Evolutionary conservation across 2,113 vertebrate genomes (phyloP).

Genomic region (Tenebrosternarchus preto): DNA sequence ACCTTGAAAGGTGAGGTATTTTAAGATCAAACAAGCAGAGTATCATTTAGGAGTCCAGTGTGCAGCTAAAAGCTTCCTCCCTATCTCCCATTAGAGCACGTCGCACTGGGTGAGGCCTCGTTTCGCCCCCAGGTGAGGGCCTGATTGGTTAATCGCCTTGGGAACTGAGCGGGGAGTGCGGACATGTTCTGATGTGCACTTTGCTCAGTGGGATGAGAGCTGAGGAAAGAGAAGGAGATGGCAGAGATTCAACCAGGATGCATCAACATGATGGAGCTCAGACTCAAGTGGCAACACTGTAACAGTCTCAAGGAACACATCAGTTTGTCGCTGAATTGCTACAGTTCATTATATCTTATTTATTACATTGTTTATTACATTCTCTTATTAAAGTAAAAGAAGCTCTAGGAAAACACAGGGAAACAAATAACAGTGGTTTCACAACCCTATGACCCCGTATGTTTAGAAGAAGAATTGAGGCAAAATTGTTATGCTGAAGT

Average conservation of each 20-base stretch:
- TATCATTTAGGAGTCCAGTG: constrained; percentile 26
- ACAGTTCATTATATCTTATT: too few species aligned
- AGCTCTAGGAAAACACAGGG: not conserved
- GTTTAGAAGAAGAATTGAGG: too few species aligned
- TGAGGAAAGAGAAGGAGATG: not conserved
- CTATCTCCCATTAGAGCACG: constrained; percentile 20
- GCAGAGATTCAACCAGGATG: too few species aligned
- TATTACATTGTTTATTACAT: too few species aligned
- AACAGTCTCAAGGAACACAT: not conserved
- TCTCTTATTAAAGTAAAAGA: too few species aligned
- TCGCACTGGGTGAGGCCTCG: constrained; percentile 23
- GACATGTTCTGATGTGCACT: constrained; percentile 24
- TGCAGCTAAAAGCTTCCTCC: constrained; percentile 42
- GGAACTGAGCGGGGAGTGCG: constrained; percentile 46
- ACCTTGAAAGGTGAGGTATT: constrained; percentile 48
- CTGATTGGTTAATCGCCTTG: constrained; percentile 56
- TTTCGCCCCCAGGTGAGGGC: constrained; percentile 54
- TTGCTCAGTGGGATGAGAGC: constrained; percentile 33
- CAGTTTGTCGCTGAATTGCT: not conserved
- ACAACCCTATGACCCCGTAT: not conserved
- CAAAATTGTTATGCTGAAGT: too few species aligned
- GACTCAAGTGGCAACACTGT: not conserved
- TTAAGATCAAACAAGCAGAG: constrained; percentile 47
- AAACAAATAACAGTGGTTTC: not conserved
- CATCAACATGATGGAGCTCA: not conserved